Evolutionary conservation across 2,888 invertebrate species (phyloP), one percentile per base, ranked within the genome.

Genomic region (Drosophila glabriapex): DNA sequence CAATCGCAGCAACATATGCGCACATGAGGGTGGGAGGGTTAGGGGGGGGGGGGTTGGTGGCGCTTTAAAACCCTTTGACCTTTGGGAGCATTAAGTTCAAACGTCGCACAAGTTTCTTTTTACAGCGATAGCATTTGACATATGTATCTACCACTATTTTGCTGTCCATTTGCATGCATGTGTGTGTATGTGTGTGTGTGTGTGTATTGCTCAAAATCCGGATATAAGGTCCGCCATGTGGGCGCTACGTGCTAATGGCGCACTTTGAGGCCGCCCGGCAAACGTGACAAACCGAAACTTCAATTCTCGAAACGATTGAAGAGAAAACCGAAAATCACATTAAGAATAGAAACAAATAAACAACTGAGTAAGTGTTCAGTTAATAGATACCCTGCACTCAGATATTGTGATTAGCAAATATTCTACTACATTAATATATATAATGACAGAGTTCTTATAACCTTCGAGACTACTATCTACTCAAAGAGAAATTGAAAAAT

Each of bases 61-160:
- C 28, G 29, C 12, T 14, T 14, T 14, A 49, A 65, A 60, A 60
- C 59, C 72, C 72, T 86, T 72, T 89, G 82, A 82, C 80, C 82
- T 89, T 82, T 77, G 61, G 10, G 49, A 68, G 43, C 67, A 77
- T 82, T 85, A 83, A 85, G 87, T 86, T 82, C 75, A 86, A 89
- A 87, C 80, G 82, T 73, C 75, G 69, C 65, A 69, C 60, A 83
- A 89, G 73, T 73, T 84, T 70, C 69, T 62, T 80, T 65, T 66
- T 66, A 68, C 59, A 68, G 70, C 68, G 50, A 53, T 71, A 60
- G 65, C 72, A 64, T 81, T 85, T 89, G 82, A 81, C 84, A 83
- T 71, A 82, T 72, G 64, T 71, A 67, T 66, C 62, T 62, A 58
- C 58, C 59, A 62, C 79, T 72, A 70, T 69, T 43, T 43, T 73